Percentiles rank a stretch among this genome's conserved stretches.
Evolutionary conservation across 1,140 invertebrate species (phyloP).

Genomic region (Cyclina sinensis): DNA sequence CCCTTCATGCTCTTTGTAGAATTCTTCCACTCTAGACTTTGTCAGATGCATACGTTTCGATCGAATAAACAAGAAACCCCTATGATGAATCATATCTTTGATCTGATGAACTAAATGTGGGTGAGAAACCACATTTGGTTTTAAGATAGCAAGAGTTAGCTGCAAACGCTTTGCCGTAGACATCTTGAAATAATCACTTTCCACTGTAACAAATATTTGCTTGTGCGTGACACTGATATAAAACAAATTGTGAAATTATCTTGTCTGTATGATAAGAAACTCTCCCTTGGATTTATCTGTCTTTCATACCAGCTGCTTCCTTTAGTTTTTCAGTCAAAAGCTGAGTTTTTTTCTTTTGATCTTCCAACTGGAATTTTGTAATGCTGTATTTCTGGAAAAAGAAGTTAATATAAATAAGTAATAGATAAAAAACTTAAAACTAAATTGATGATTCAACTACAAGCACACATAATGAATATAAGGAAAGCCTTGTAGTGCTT

Average conservation of each 20-base stretch:
- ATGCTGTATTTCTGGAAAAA: neutral
- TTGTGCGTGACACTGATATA: no score
- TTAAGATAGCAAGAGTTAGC: conserved; percentile 84
- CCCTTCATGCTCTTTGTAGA: conserved; percentile 94
- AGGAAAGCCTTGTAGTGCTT: no score
- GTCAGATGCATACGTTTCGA: conserved; percentile 90
- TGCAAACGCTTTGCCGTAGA: conserved; percentile 67
- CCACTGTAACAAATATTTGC: no score
- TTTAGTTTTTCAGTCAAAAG: neutral
- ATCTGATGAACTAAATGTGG: conserved; percentile 83
- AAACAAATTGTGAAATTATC: no score
- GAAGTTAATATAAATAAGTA: neutral
- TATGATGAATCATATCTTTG: conserved; percentile 89
- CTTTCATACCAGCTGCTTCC: neutral
- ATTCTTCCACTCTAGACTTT: conserved; percentile 90
- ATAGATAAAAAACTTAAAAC: no score
- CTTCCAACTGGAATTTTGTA: neutral
- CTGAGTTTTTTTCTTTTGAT: neutral
- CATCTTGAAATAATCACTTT: conserved; percentile 9
- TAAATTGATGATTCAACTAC: no score
- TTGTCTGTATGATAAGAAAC: no score
- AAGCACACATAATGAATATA: no score
- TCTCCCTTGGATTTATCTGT: neutral
- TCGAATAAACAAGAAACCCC: conserved; percentile 92
- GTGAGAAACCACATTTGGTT: conserved; percentile 83